Percentiles rank a stretch among this genome's conserved stretches.
Conservation (phyloP, 2,797 vertebrate species). For the Sebastes kiyomatsui region DNA sequence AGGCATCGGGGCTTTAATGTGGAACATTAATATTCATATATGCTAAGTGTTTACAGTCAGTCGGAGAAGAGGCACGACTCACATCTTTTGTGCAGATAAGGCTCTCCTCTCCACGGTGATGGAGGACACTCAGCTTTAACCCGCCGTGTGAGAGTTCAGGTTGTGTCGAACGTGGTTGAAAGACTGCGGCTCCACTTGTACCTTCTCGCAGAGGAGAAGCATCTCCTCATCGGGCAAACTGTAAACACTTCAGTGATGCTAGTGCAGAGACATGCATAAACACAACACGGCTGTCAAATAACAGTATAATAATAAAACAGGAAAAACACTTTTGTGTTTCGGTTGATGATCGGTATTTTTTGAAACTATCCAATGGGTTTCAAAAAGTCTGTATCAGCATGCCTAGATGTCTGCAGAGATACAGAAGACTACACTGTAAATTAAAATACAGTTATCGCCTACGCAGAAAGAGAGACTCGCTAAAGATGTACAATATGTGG, state of each 20-base stretch:
- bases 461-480: background rate
- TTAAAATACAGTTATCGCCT: background rate
- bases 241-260: constrained; percentile 20
- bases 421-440: background rate
- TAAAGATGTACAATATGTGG: background rate
- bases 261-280: constrained; percentile 22
- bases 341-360: background rate
- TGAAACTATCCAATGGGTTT: background rate
- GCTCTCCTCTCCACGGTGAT: constrained; percentile 48
- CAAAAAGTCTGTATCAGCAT: background rate
- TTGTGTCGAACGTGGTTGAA: constrained; percentile 45
- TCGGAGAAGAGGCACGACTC: constrained; percentile 70
- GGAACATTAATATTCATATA: constrained; percentile 85
- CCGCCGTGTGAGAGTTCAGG: constrained; percentile 20
- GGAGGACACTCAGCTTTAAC: constrained; percentile 55
- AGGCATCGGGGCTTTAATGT: constrained; percentile 74
- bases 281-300: background rate
- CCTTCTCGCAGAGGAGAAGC: constrained; percentile 25
- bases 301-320: background rate
- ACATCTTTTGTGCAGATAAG: constrained; percentile 63
- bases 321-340: background rate
- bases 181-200: constrained; percentile 53
- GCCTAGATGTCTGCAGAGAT: background rate
- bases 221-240: constrained; percentile 32
- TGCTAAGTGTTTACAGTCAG: constrained; percentile 81